These are phyloP conservation scores for Ptilonorhynchus violaceus DNA, from an alignment of 2,113 vertebrate genomes.

Conservation along the genomic window DNA sequence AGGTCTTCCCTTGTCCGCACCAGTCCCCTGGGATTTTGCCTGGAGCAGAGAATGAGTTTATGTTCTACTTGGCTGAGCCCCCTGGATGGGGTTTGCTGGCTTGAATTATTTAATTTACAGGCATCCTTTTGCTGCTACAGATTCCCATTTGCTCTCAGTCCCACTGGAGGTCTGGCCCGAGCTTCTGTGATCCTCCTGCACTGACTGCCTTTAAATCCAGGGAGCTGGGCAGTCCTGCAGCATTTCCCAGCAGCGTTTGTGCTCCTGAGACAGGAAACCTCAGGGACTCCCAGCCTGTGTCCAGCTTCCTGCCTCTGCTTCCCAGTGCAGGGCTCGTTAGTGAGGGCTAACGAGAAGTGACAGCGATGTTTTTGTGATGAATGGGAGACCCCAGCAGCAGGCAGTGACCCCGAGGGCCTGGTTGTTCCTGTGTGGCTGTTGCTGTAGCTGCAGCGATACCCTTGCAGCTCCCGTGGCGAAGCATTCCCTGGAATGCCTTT, in stretches of 20 bases:
- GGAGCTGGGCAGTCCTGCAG: background rate
- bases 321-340: background rate
- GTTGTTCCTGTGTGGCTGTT: background rate
- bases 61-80: conserved; percentile 4
- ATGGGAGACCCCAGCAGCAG: background rate
- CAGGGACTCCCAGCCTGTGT: background rate
- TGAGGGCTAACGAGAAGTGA: background rate
- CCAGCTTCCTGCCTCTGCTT: background rate
- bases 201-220: background rate
- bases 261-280: background rate
- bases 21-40: background rate
- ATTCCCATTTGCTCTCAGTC: background rate
- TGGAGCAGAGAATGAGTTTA: background rate
- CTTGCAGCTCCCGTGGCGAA: background rate
- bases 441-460: background rate
- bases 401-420: background rate
- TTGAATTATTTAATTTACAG: conserved; percentile 11
- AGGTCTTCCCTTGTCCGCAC: background rate
- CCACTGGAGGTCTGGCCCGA: background rate
- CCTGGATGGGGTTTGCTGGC: background rate
- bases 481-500: background rate
- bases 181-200: background rate
- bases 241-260: background rate
- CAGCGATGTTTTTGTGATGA: background rate
- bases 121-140: background rate